Conservation (phyloP, 2,888 invertebrate species). For the Trichogramma dendrolimi region DNA sequence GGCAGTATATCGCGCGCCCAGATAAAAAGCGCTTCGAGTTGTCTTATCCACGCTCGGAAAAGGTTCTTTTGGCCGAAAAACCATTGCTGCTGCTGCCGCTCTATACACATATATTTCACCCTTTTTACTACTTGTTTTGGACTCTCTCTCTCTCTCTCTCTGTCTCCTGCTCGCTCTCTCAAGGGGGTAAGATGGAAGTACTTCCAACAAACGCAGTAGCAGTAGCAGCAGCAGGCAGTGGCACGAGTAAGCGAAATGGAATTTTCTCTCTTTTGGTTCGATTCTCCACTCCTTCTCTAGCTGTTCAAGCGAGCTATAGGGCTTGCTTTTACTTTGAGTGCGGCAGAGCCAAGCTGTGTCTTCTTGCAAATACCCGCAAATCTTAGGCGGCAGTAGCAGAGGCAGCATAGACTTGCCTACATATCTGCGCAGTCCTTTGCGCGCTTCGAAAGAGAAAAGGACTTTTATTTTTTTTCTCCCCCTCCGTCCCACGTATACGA, state of each 20-base stretch:
- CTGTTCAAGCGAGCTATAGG: slow-evolving; percentile 7
- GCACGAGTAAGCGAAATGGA: slow-evolving; percentile 16
- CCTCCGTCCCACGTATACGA: neutral
- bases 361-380: slow-evolving; percentile 17
- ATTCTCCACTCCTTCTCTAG: slow-evolving; percentile 13
- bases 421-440: no score
- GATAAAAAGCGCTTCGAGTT: no score
- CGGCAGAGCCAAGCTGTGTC: slow-evolving; percentile 7
- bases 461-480: neutral
- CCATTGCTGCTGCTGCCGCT: no score
- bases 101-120: slow-evolving; percentile 5
- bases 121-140: slow-evolving; percentile 17
- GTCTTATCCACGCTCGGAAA: no score
- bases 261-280: slow-evolving; percentile 11
- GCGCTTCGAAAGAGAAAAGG: neutral
- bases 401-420: neutral
- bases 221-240: slow-evolving; percentile 2
- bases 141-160: slow-evolving; percentile 20
- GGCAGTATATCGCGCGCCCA: no score
- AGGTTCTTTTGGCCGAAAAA: no score
- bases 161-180: slow-evolving; percentile 14
- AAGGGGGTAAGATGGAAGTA: slow-evolving; percentile 12
- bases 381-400: slow-evolving; percentile 3
- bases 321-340: slow-evolving; percentile 19
- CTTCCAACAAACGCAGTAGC: slow-evolving; percentile 8